phyloP scores from a whole-genome alignment of 2,888 invertebrate genomes.

The Prosopocoilus inquinatus region DNA sequence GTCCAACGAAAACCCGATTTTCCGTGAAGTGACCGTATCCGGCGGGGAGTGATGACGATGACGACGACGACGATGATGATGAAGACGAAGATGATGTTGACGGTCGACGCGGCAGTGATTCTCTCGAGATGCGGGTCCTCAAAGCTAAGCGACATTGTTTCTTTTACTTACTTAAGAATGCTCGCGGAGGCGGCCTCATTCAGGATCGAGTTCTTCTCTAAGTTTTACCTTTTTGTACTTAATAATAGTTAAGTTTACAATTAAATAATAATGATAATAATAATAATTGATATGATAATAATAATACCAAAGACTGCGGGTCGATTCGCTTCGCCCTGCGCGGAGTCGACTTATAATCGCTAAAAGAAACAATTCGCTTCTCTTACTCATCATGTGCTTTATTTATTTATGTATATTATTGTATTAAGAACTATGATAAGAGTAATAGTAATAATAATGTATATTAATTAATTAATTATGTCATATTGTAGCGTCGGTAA shows the following conservation, averaged over 20 bases:
- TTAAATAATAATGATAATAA: no score
- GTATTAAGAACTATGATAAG: no score
- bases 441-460: no score
- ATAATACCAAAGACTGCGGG: constrained; percentile 19
- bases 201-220: constrained; percentile 9
- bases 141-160: constrained; percentile 11
- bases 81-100: neutral
- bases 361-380: constrained; percentile 24
- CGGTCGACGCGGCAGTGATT: constrained; percentile 4
- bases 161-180: constrained; percentile 9
- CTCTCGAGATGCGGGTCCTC: constrained; percentile 15
- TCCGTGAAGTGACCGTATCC: constrained; percentile 56
- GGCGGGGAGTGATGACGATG: constrained; percentile 53
- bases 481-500: no score
- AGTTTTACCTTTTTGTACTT: no score
- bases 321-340: constrained; percentile 7
- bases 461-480: no score
- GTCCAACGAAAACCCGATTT: constrained; percentile 48
- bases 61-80: neutral
- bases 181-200: constrained; percentile 2
- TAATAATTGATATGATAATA: constrained; percentile 1
- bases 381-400: constrained; percentile 26
- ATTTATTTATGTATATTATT: constrained; percentile 27
- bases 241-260: no score
- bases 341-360: constrained; percentile 5